Base-by-base conservation (phyloP, 2,113 vertebrate species). In the Thomomys bottae region DNA sequence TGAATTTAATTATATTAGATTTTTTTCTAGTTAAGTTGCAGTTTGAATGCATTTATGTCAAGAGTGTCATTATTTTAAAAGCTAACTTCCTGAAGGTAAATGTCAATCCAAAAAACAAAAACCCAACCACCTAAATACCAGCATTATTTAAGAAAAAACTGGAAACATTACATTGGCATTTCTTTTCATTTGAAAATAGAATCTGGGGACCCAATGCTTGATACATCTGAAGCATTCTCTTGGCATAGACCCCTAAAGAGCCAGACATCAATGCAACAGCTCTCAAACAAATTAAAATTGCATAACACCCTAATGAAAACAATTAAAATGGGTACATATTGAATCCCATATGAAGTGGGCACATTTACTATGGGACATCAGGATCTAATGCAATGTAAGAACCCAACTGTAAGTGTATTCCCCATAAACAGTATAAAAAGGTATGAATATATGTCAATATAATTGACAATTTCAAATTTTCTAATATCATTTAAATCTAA, bases 11-110 rank as follows among this genome's bases (percentile, higher is more conserved):
- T n/a, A 68, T 32, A 30, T 66, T 94, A 87, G 92, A 94, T 96
- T 94, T 92, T 92, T 93, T 97, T 95, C 95, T 97, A 94, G 92
- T 94, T 97, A 95, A 96, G 85, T 93, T 96, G 57, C 96, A 63
- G 76, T 82, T 94, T 84, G 81, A 96, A 89, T 79, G 32, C 73
- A 87, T 67, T 92, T 92, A 95, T 97, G 95, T 96, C 95, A 97
- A 96, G 95, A 94, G 95, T 97, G 89, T 96, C 92, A 81, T 97
- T 97, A 92, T 97, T 96, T 97, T 93, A 90, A 93, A 10, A 3
- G 38, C 70, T 95, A 94, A 95, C 89, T 93, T 94, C 94, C 90
- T 93, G 86, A 95, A 96, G 94, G 85, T 87, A 94, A 95, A 94
- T 95, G 59, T n/a, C 76, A 96, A 61, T 57, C n/a, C 24, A 93